A percentile compares a stretch with the other conserved stretches of the same genome.
Evolutionary conservation across 2,888 invertebrate genomes (phyloP).

Genomic region (Odontomyia ornata): DNA sequence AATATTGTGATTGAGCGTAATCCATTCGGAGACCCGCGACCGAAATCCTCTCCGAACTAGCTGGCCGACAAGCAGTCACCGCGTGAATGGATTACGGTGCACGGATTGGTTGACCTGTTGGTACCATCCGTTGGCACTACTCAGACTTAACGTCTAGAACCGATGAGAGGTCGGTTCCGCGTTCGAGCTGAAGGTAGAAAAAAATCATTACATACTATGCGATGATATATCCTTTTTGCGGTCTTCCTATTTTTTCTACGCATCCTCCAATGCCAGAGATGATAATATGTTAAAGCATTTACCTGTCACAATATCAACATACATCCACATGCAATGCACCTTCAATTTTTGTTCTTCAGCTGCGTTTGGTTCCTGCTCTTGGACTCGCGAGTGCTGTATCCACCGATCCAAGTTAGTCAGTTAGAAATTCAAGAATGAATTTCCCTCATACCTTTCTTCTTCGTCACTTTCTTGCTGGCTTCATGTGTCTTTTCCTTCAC

Average conservation of each 20-base stretch:
- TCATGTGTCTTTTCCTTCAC: background rate
- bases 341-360: background rate
- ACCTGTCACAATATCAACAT: conserved; percentile 2
- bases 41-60: no score
- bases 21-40: no score
- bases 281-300: conserved; percentile 8
- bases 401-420: background rate
- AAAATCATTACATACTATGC: no score
- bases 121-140: no score
- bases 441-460: conserved; percentile 12
- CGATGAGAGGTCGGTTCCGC: no score
- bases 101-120: no score
- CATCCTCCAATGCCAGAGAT: background rate
- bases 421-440: conserved; percentile 29
- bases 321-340: conserved; percentile 10
- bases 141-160: no score
- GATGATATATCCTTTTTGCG: background rate
- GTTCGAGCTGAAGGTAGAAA: no score
- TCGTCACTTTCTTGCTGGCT: background rate
- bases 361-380: background rate
- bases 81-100: no score
- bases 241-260: background rate
- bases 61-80: no score
- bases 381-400: no score
- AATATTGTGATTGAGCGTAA: no score